A percentile compares a stretch with the other conserved stretches of the same genome.
Conservation (phyloP, 2,797 vertebrate genomes). For the Balearica regulorum region DNA sequence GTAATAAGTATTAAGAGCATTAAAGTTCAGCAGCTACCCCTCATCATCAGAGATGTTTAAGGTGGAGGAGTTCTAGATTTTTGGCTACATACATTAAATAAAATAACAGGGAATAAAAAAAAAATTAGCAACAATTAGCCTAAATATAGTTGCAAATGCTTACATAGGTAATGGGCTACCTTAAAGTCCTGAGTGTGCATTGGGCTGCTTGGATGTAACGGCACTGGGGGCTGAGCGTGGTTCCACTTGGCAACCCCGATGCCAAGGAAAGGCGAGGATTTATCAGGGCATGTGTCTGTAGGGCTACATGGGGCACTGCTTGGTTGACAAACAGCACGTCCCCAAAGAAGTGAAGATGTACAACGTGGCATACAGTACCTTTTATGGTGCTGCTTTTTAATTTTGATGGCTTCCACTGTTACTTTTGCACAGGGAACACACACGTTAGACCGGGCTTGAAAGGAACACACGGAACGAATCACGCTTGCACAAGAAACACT, state of each 20-base stretch:
- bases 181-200: neutral
- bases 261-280: neutral
- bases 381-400: neutral
- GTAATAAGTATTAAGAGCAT: neutral
- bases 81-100: neutral
- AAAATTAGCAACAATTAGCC: neutral
- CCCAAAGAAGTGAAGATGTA: neutral
- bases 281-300: neutral
- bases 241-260: neutral
- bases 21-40: neutral
- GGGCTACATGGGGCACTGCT: neutral
- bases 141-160: neutral
- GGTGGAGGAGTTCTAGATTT: neutral
- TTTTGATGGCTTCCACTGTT: neutral
- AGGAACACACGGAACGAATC: rapidly evolving
- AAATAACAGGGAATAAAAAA: neutral
- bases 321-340: neutral
- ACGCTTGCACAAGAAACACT: neutral
- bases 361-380: neutral
- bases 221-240: neutral
- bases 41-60: neutral
- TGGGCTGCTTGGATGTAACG: neutral
- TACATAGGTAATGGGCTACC: neutral
- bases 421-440: neutral
- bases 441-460: rapidly evolving